Base-by-base conservation (phyloP, 64 coral and sea anemone species). In the Dendronephthya gigantea region DNA sequence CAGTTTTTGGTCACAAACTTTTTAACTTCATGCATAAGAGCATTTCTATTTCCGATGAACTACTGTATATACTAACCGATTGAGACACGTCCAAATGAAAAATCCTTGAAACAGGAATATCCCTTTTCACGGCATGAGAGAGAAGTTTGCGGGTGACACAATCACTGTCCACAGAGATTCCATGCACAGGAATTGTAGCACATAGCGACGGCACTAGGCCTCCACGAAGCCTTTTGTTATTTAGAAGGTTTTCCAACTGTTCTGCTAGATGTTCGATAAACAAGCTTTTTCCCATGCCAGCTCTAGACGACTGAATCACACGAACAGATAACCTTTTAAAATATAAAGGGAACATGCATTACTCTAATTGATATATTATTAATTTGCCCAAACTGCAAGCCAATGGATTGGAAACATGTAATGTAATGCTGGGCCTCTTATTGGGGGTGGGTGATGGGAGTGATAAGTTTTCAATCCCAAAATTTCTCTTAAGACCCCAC, bases 41-140 rank as follows among this genome's bases (percentile, higher is more conserved):
- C n/a, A n/a, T n/a, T n/a, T n/a, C n/a, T n/a, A n/a, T n/a, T n/a
- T n/a, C n/a, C 41, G 41, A 45, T 45, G 41, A 45, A 4, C 4
- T 11, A 45, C 4, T 45, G 41, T 45, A 11, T 45, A 11, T 84
- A 89, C 94, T 93, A 84, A 96, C 94, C 48, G 91, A 92, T 81
- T 91, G 94, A 65, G 94, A 90, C 16, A 96, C 86, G 35, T 96
- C 94, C 17, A 96, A 14, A 83, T 96, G 94, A 5, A 96, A 87
- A 23, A 96, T 86, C 37, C 94, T 84, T 58, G 94, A 96, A 32
- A 96, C 59, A 34, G 94, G 94, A 22, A 96, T 68, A 83, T 92
- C 84, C 14, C 82, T 50, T 43, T 66, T 91, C 2, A 89, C 76
- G 5, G 86, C 85, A 75, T 93, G 83, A 8, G 69, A 81, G 38